Evolutionary conservation across 1,140 invertebrate genomes (phyloP).

Genomic region (Frieseomelitta varia): DNA sequence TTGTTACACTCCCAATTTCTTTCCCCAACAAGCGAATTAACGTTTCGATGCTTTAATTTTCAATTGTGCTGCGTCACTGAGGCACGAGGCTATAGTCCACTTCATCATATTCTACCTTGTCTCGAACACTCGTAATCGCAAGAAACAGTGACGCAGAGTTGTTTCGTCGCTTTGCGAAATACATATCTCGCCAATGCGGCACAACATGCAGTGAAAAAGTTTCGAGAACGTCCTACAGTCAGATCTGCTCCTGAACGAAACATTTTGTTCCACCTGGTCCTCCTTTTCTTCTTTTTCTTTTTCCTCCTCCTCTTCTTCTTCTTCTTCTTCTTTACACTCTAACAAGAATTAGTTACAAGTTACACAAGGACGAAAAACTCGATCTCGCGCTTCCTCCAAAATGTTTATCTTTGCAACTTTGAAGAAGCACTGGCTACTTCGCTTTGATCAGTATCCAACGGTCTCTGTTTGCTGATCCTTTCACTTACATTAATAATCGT

Average conservation of each 20-base stretch:
- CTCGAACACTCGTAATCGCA: not conserved
- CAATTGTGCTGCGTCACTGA: too few species aligned
- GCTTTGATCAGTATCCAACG: slow-evolving; percentile 2
- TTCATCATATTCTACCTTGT: not conserved
- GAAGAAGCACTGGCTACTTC: not conserved
- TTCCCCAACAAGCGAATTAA: too few species aligned
- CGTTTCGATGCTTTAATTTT: too few species aligned
- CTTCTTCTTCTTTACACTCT: not conserved
- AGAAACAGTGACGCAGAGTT: not conserved
- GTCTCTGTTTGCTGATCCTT: not conserved
- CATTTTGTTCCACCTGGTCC: not conserved
- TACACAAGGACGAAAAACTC: slow-evolving; percentile 3
- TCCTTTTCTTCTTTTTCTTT: not conserved
- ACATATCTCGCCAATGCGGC: not conserved
- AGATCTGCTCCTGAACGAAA: not conserved
- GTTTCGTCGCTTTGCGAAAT: not conserved
- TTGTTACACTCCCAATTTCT: too few species aligned
- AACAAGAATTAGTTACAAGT: not conserved
- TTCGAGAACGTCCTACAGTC: not conserved
- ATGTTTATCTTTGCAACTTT: slow-evolving; percentile 9
- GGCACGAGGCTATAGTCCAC: not conserved
- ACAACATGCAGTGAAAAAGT: not conserved
- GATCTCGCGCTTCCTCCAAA: not conserved
- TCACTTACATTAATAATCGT: slow-evolving; percentile 1
- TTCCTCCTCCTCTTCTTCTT: not conserved